Evolutionary conservation across 92 coral and sea anemone species (phyloP).

Genomic region (Actinostola sp.): DNA sequence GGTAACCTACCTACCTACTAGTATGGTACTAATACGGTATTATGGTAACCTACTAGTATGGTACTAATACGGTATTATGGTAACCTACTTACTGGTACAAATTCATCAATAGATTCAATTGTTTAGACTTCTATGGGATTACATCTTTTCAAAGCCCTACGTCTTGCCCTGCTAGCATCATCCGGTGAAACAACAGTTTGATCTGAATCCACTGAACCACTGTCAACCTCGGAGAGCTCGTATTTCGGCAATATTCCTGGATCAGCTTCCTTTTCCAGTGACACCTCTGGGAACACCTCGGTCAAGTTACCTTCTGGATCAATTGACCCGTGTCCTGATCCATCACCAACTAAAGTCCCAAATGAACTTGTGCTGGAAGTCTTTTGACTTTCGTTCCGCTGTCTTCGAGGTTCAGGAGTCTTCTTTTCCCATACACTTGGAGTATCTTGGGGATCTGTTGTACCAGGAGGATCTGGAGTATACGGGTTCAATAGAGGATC

Average conservation of each 20-base stretch:
- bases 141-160: conserved; percentile 50
- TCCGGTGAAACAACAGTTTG: conserved; percentile 37
- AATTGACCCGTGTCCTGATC: conserved; percentile 19
- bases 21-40: too few species aligned
- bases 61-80: too few species aligned
- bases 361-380: conserved; percentile 36
- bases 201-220: conserved; percentile 29
- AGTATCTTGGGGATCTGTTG: neutral
- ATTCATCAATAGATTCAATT: too few species aligned
- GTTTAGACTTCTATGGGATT: conserved; percentile 60
- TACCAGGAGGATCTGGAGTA: neutral
- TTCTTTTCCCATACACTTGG: conserved; percentile 36
- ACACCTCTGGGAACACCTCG: conserved; percentile 27
- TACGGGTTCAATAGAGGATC: conserved; percentile 30
- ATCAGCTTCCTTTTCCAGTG: conserved; percentile 7
- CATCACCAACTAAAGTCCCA: conserved; percentile 39
- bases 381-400: conserved; percentile 15
- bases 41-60: too few species aligned
- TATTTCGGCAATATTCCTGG: conserved; percentile 3
- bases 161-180: conserved; percentile 31
- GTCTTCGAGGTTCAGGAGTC: neutral
- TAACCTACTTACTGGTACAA: too few species aligned
- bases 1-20: too few species aligned
- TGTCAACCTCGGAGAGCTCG: conserved; percentile 11
- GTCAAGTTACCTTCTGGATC: conserved; percentile 2